Base-by-base conservation (phyloP, 1,140 invertebrate genomes). In the Sitobion miscanthi region DNA sequence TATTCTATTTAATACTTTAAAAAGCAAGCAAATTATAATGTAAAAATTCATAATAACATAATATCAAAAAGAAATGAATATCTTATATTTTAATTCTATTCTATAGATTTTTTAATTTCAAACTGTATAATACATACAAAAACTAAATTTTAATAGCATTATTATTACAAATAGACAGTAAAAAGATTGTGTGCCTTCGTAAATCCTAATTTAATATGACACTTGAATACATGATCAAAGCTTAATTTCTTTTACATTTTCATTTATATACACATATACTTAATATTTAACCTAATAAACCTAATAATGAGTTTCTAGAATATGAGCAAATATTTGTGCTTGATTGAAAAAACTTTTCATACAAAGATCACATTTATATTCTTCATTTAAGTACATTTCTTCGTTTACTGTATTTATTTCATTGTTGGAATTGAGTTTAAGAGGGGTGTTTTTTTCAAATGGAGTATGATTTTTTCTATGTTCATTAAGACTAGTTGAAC, bases 281-380 rank as follows among this genome's bases (percentile, higher is more conserved):
- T 77, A 77, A n/a, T 77, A n/a, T 35, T 77, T n/a, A 77, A 77
- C 14, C 45, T 47, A 47, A 21, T 47, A 25, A 49, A 47, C 45
- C 20, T 86, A 93, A 57, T 86, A 57, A 54, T 93, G 91, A 86
- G 82, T 93, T 93, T 49, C 20, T 45, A 93, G 35, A 86, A 93
- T 93, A 45, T 93, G 91, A 86, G 35, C 5, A 86, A 38, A 0
- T 45, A 93, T 86, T n/a, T 93, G 82, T 57, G 35, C 11, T 93
- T 57, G 91, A 25, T 49, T 93, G 5, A 45, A 8, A 42, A 86
- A 86, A 54, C 25, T 57, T 52, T 57, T 23, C 11, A 14, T 54
- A 86, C 91, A 93, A 93, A 93, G 35, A 93, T 93, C 91, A 93
- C 91, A 93, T 52, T 57, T 93, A 57, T 30, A 86, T 25, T 85